Base-by-base conservation (phyloP, 37 sponge, comb jelly and placozoan species). In the Lycopodina hypogea region DNA sequence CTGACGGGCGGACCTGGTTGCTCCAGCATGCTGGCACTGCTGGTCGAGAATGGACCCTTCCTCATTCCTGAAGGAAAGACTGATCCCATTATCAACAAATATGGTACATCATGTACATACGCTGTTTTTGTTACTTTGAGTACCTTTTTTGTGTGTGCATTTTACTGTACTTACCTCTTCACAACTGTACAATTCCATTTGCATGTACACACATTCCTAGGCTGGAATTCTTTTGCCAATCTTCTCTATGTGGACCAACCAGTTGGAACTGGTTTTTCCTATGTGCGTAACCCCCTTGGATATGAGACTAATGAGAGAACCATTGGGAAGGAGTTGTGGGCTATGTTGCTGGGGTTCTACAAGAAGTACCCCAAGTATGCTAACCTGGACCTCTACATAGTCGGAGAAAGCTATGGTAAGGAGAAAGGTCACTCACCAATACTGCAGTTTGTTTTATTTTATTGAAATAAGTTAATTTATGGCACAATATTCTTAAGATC, bases 1-100 rank as follows among this genome's bases (percentile, higher is more conserved):
- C 51, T 94, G 69, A 94, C 91, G 7, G 95, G 95, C 21, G 95
- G 95, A 3, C 95, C 95, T 8, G 95, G 95, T 0, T 94, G 95
- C 83, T 87, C 95, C 32, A 90, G 91, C 66, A 62, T 70, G 70
- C 80, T 94, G 60, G 95, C 89, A 37, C 79, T 94, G 45, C 67
- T 94, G 24, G 62, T 58, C 1, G 95, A 94, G 76, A 94, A 94
- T 82, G 95, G 95, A 12, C 95, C 95, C 38, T 94, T 94, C 67
- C 72, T 88, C 28, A 77, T 94, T 35, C 66, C 69, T 1, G 56
- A 76, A 2, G 85, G 75, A 40, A 64, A 36, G 6, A 76, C 73
- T 18, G 87, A 73, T 8, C 89, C 88, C 2, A 67, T 65, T 29
- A 76, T 59, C 72, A 94, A 94, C 71, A 75, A 56, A 2, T 85